Evolutionary conservation across 2,888 invertebrate genomes (phyloP).

Genomic region (Gisinianus flammeolus): DNA sequence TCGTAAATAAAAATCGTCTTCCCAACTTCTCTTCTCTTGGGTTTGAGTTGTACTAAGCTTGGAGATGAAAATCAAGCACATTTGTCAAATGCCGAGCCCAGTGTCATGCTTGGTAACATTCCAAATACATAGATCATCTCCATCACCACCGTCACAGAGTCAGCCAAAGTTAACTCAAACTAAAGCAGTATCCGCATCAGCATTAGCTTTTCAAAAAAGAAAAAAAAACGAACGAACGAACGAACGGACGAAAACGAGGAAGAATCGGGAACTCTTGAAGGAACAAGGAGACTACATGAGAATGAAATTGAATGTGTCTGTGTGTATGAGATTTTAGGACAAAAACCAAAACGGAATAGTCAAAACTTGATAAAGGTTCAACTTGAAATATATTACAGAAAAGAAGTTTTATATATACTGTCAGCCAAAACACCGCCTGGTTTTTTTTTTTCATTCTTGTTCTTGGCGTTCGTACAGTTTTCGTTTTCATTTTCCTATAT

Average conservation of each 20-base stretch:
- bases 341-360: slow-evolving; percentile 5
- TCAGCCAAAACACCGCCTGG: slow-evolving; percentile 31
- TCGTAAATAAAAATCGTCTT: slow-evolving; percentile 37
- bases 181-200: background rate
- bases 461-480: slow-evolving; percentile 35
- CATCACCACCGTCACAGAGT: slow-evolving; percentile 36
- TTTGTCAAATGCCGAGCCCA: slow-evolving; percentile 41
- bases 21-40: background rate
- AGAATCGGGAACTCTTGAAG: no score
- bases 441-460: slow-evolving; percentile 13
- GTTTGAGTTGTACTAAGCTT: slow-evolving; percentile 18
- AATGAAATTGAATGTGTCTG: background rate
- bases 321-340: background rate
- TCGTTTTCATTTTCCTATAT: slow-evolving; percentile 8
- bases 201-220: background rate
- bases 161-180: slow-evolving; percentile 20
- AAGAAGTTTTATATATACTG: slow-evolving; percentile 27
- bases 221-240: background rate
- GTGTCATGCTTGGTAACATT: slow-evolving; percentile 42
- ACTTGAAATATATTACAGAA: slow-evolving; percentile 12
- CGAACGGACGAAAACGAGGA: background rate
- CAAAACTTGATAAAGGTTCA: slow-evolving; percentile 13
- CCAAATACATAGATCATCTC: slow-evolving; percentile 41
- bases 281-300: background rate
- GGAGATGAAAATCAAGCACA: slow-evolving; percentile 40